Evolutionary conservation across 2,888 invertebrate genomes (phyloP), one percentile per base, ranked within the genome.

Genomic region (Alcis repandata): DNA sequence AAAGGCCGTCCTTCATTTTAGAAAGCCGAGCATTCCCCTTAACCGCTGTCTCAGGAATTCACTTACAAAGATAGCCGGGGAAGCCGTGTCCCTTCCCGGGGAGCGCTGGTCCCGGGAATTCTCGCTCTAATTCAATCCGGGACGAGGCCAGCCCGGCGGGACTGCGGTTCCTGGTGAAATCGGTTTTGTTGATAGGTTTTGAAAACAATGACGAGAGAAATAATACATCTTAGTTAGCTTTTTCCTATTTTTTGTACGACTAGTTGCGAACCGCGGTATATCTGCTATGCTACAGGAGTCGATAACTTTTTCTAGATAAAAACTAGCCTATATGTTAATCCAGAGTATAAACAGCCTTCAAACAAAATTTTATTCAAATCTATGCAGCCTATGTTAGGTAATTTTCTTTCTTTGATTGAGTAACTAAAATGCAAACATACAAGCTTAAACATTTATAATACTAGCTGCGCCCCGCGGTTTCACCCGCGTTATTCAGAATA

Each of bases 121-220:
- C 66, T 67, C 67, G 58, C 33, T 56, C 46, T 68, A 67, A 73
- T 73, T 73, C 69, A 64, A 71, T 70, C 71, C 65, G 64, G 68
- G 63, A 54, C 67, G 22, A 61, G 51, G 20, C 43, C 52, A 15
- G 15, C 63, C 20, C 53, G 20, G 38, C 33, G 49, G 19, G 48
- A 33, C 59, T 17, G 45, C 43, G 45, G 22, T n/a, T 0, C 19
- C 22, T 27, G 13, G 32, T 58, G 17, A 27, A 43, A 54, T 41
- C 32, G 38, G 36, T 4, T 20, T 51, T 20, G 6, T 51, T 13
- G 17, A 15, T n/a, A n/a, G 1, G 3, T 15, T 32, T 15, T 15
- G 19, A 51, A 51, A 19, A 51, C 19, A 20, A 20, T 36, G 0
- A 20, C 13, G 48, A 9, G 10, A 7, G 2, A 27, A 43, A 20